Percentiles rank a stretch among this genome's conserved stretches.
These are phyloP conservation scores for Drosophila repletoides DNA, from an alignment of 1,140 invertebrate species.

Conservation along the genomic window DNA sequence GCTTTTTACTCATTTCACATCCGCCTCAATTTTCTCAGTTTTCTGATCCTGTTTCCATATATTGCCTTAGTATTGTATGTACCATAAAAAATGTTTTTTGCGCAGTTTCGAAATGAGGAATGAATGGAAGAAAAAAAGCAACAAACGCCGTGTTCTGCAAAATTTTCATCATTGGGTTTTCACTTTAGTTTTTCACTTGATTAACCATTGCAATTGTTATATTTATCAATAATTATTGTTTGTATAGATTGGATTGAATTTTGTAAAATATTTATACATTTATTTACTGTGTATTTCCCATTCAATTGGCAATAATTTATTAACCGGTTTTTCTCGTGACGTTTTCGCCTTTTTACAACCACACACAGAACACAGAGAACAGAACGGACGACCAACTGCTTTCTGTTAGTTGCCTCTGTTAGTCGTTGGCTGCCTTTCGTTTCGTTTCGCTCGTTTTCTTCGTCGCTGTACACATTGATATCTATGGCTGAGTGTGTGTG, in stretches of 20 bases:
- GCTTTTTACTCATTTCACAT: slow-evolving; percentile 1
- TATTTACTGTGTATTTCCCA: slow-evolving; percentile 66
- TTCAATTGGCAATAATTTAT: slow-evolving; percentile 80
- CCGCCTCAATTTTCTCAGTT: neutral
- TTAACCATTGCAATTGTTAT: slow-evolving; percentile 1
- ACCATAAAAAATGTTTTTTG: slow-evolving; percentile 42
- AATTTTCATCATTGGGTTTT: slow-evolving; percentile 65
- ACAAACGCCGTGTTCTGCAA: slow-evolving; percentile 47
- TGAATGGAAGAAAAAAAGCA: slow-evolving; percentile 39
- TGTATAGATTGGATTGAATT: slow-evolving; percentile 28
- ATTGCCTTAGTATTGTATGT: neutral
- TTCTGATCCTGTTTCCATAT: neutral
- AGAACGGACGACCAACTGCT: slow-evolving; percentile 54
- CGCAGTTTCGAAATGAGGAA: slow-evolving; percentile 70
- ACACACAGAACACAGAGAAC: slow-evolving; percentile 69
- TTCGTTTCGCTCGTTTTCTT: slow-evolving; percentile 35
- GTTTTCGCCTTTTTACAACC: slow-evolving; percentile 79
- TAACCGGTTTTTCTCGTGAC: slow-evolving; percentile 80
- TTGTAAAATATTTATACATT: slow-evolving; percentile 40
- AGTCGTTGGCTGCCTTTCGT: slow-evolving; percentile 15
- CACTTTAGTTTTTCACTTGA: slow-evolving; percentile 52
- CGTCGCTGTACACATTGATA: slow-evolving; percentile 21
- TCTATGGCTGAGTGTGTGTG: slow-evolving; percentile 16
- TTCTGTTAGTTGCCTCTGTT: slow-evolving; percentile 42
- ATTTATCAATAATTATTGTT: slow-evolving; percentile 21